Evolutionary conservation across 2,113 vertebrate genomes (phyloP), one percentile per base, ranked within the genome.

Genomic region (Myocastor coypus): DNA sequence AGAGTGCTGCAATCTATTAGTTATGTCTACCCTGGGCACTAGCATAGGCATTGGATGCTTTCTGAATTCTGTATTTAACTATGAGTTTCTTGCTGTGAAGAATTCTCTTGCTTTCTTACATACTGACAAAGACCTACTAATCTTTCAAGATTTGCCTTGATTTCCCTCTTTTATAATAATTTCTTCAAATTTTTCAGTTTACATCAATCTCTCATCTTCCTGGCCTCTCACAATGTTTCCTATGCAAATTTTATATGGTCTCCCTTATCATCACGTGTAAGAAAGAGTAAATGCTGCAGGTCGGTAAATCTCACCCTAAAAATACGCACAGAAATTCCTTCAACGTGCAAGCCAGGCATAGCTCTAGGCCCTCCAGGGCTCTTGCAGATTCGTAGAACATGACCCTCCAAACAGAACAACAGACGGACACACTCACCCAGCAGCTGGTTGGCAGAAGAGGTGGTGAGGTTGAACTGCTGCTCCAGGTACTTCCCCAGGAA

Each of bases 381-480:
- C 28, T 84, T n/a, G 10, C 2, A 50, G 24, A 34, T 30, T 73
- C 68, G 40, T 2, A 28, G 0, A 10, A n/a, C 0, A 32, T 28
- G 17, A 12, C 0, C 24, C 0, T 7, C 26, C 37, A 0, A 14
- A 42, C 19, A 5, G 4, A 46, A 30, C 16, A 4, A 32, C 17
- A 0, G 3, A 30, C 28, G 20, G 30, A 16, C 10, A 3, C 32
- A 98, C 99, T 97, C 94, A 99, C 99, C 99, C 78, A 99, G 97
- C 77, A 99, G 99, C 98, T 99, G 99, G 98, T 99, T 99, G 85
- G 99, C 99, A 59, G 99, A 99, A 2, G 99, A 99, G 91, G 99
- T 99, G 97, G 99, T 99, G 97, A 99, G 99, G 98, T 99, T 99
- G 96, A 99, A 99, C 97, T 99, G 99, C 98, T 99, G 99, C 98